These are phyloP conservation scores for Trimorus sp. DNA, from an alignment of 2,888 invertebrate species.

Conservation along the genomic window DNA sequence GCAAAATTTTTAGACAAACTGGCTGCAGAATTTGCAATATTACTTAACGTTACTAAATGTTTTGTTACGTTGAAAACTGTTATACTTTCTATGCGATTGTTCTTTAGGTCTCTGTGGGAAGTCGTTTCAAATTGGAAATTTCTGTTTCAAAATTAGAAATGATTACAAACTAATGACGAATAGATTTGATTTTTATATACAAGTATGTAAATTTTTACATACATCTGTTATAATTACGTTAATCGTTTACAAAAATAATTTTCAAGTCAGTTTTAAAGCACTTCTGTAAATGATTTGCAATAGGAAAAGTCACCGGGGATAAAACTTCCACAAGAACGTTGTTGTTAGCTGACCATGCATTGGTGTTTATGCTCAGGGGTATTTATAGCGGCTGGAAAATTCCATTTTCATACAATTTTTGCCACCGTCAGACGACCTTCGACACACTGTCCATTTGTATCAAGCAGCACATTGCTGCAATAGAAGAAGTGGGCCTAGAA, in stretches of 20 bases:
- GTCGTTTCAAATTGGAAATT: background rate
- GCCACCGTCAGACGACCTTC: background rate
- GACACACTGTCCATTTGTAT: background rate
- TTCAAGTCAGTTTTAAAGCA: background rate
- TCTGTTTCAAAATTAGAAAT: slow-evolving; percentile 3
- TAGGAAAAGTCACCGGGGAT: background rate
- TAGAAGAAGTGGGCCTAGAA: background rate
- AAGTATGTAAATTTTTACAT: background rate
- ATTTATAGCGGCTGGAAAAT: slow-evolving; percentile 25
- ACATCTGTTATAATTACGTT: slow-evolving; percentile 3
- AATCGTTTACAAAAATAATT: slow-evolving; percentile 1
- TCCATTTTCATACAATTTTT: slow-evolving; percentile 27
- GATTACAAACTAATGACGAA: background rate
- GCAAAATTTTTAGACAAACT: background rate
- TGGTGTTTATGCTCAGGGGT: slow-evolving; percentile 21
- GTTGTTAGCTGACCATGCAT: slow-evolving; percentile 14
- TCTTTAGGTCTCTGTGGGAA: background rate
- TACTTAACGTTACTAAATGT: background rate
- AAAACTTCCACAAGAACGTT: slow-evolving; percentile 10
- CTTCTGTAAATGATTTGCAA: slow-evolving; percentile 1
- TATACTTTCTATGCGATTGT: background rate
- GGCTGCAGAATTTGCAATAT: background rate
- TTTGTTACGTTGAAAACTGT: background rate
- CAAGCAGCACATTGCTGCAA: background rate
- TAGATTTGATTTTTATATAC: background rate